Base-by-base conservation (phyloP, 2,113 vertebrate genomes). In the Nerophis ophidion region DNA sequence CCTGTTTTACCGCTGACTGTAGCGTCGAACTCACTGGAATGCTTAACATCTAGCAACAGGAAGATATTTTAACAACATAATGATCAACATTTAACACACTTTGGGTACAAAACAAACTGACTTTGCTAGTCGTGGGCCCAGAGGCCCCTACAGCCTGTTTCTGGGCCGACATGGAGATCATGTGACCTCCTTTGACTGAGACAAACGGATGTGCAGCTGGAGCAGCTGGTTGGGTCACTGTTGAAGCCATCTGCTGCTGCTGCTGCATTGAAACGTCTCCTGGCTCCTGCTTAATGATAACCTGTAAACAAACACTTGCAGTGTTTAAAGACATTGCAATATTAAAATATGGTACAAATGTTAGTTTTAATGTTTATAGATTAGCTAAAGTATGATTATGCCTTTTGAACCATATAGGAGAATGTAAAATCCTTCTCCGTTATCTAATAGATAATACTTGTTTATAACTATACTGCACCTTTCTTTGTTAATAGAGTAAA, bases 211-310 rank as follows among this genome's bases (percentile, higher is more conserved):
- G 96, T 49, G 94, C 63, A 66, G 81, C 80, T 8, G 93, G 50
- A 65, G 79, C 45, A 1, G 76, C 66, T 53, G 84, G 66, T 68
- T 88, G 80, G 45, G 87, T 74, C 66, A 89, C 75, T 57, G 91
- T 90, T 26, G 92, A 84, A 48, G 85, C 88, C 48, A 89, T 81
- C 35, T 90, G 91, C 76, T 89, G 52, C 15, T 54, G 51, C 33
- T 49, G 52, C 35, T 55, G 53, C 15, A 88, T 79, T 63, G 92
- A 88, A 68, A 94, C 85, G 84, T 99, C 97, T 61, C 94, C 92
- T 0, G 96, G 96, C 74, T 99, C 97, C 84, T 99, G 97, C 74
- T 99, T 99, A 88, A 99, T 98, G 61, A 99, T 95, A 75, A 98
- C 95, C 96, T 98, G 77, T 36, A 81, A 14, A 16, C 42, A 72